Evolutionary conservation across 2,797 vertebrate species (phyloP).

Genomic region (Bradypus variegatus): DNA sequence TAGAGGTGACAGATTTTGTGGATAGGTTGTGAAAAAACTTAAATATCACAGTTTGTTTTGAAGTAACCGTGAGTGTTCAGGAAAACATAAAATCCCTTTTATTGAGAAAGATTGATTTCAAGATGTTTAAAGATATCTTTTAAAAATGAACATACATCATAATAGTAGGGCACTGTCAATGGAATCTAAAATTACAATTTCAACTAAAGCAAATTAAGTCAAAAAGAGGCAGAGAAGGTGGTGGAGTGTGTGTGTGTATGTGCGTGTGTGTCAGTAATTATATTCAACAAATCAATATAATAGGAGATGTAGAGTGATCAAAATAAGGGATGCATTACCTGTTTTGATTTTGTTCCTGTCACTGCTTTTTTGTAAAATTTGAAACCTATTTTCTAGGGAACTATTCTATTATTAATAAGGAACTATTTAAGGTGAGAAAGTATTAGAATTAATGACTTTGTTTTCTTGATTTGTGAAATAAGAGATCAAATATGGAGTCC

Average conservation of each 20-base stretch:
- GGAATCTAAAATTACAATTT: constrained; percentile 35
- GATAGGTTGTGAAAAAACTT: constrained; percentile 56
- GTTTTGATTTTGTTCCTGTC: not conserved
- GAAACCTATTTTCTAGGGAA: not conserved
- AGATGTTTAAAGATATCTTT: constrained; percentile 45
- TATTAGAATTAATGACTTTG: not conserved
- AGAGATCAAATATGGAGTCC: not conserved
- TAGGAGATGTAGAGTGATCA: not conserved
- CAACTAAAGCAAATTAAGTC: not conserved
- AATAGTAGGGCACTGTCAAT: not conserved
- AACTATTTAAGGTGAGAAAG: not conserved
- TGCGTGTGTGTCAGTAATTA: not conserved
- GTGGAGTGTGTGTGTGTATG: not conserved
- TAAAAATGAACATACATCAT: constrained; percentile 41
- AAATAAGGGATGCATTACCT: not conserved
- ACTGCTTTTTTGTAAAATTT: not conserved
- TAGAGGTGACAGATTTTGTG: constrained; percentile 53
- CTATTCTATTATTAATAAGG: not conserved
- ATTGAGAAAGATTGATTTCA: constrained; percentile 37
- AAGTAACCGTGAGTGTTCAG: constrained; percentile 51
- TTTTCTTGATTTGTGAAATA: not conserved
- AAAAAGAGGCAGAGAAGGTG: not conserved
- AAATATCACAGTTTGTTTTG: constrained; percentile 58
- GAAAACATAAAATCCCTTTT: constrained; percentile 50
- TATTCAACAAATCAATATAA: not conserved